A percentile compares a stretch with the other conserved stretches of the same genome.
Conservation (phyloP, 2,113 vertebrate species). For the Tragelaphus imberbis region DNA sequence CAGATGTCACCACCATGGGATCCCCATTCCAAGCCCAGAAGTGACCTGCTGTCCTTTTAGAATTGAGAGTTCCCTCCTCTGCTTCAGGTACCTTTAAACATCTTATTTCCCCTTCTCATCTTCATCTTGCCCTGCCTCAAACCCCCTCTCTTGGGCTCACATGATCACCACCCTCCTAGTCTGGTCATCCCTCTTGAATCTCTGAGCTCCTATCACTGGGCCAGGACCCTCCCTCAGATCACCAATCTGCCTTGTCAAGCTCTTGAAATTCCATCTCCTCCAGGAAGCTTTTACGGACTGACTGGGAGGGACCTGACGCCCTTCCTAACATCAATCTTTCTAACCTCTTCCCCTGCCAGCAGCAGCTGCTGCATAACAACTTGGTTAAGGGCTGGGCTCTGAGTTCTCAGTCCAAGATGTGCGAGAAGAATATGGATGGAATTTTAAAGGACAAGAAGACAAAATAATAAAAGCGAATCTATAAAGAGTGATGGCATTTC, state of each 20-base stretch:
- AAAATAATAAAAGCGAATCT: slow-evolving; percentile 9
- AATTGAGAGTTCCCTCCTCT: background rate
- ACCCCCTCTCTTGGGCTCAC: background rate
- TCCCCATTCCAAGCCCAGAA: background rate
- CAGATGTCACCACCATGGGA: background rate
- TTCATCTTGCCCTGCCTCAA: background rate
- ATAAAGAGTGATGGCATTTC: background rate
- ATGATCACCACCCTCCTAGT: background rate
- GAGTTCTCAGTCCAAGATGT: background rate
- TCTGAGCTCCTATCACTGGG: background rate
- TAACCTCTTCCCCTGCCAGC: background rate
- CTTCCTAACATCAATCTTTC: background rate
- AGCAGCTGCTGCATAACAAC: background rate
- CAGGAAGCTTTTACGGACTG: background rate
- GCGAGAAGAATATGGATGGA: background rate
- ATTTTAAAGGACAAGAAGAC: slow-evolving; percentile 22
- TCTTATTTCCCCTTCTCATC: background rate
- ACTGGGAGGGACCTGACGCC: background rate
- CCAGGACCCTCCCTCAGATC: background rate
- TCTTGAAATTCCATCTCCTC: background rate
- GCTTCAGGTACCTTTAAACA: background rate
- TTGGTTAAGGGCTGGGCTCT: background rate
- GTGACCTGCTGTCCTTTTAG: background rate
- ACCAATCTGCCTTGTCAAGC: background rate
- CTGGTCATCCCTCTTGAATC: background rate